phyloP scores from a whole-genome alignment of 2,797 vertebrate species.

The Rhinatrema bivittatum region DNA sequence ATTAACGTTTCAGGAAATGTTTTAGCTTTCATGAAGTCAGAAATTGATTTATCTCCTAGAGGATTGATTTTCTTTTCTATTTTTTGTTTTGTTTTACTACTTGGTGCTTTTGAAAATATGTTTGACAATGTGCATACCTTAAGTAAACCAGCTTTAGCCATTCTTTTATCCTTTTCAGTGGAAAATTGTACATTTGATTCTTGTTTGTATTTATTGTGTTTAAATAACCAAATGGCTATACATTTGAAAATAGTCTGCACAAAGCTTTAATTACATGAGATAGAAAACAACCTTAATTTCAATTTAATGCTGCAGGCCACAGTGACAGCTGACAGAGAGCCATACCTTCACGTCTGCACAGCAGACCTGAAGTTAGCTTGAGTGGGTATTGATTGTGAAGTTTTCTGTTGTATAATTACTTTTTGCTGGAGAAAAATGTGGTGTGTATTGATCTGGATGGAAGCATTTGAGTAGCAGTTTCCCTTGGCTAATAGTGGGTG shows the following conservation, averaged over 20 bases:
- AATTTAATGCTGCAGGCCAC: slow-evolving; percentile 24
- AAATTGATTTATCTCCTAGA: slow-evolving; percentile 21
- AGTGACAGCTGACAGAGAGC: slow-evolving; percentile 58
- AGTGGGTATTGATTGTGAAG: slow-evolving; percentile 85
- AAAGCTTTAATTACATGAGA: slow-evolving; percentile 3
- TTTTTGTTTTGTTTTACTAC: slow-evolving; percentile 5
- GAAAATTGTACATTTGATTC: no score
- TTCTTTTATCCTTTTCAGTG: no score
- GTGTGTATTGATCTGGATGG: slow-evolving; percentile 81
- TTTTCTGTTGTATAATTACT: slow-evolving; percentile 95
- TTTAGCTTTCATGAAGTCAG: slow-evolving; percentile 17
- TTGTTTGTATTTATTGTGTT: no score
- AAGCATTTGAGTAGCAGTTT: slow-evolving; percentile 75
- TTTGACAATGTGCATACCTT: no score
- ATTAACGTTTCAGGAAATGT: slow-evolving; percentile 11
- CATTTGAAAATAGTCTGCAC: background rate
- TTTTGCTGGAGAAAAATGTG: slow-evolving; percentile 66
- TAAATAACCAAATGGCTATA: background rate
- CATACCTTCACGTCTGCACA: slow-evolving; percentile 29
- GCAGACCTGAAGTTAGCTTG: slow-evolving; percentile 66
- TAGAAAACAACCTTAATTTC: slow-evolving; percentile 24
- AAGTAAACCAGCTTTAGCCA: slow-evolving; percentile 9
- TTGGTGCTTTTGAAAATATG: no score
- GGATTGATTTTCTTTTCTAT: slow-evolving; percentile 10
- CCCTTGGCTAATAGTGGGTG: slow-evolving; percentile 85